Conservation (phyloP, 53 echinoderm and acorn worm genomes). For the Holothuria leucospilota region DNA sequence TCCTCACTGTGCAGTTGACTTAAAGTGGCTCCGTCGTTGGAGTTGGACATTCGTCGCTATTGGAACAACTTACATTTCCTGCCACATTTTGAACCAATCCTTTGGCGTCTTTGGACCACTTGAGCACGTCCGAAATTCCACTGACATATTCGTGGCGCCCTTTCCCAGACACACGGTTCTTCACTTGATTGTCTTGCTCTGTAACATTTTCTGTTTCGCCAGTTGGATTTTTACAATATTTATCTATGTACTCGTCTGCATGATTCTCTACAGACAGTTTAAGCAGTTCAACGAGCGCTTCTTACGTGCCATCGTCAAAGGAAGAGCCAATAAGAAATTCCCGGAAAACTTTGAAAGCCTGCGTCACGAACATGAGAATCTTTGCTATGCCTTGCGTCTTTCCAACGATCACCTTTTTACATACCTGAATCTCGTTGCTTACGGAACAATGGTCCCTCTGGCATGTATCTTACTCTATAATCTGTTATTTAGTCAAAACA, state of each 20-base stretch:
- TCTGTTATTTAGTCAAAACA: conserved; percentile 56
- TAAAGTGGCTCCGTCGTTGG: conserved; percentile 60
- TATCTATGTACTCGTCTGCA: conserved; percentile 72
- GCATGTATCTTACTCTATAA: conserved; percentile 88
- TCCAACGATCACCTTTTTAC: conserved; percentile 77
- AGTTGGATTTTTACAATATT: conserved; percentile 86
- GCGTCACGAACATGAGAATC: conserved; percentile 78
- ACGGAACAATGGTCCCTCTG: conserved; percentile 84
- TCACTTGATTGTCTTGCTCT: conserved; percentile 65
- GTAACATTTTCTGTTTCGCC: conserved; percentile 77
- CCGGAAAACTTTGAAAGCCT: conserved; percentile 80
- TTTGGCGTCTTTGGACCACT: conserved; percentile 72
- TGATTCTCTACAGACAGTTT: conserved; percentile 64
- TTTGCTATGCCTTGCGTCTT: conserved; percentile 67
- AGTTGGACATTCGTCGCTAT: conserved; percentile 56
- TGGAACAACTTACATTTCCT: conserved; percentile 52
- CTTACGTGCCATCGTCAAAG: conserved; percentile 42
- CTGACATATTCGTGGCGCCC: conserved; percentile 78
- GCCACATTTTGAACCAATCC: conserved; percentile 75
- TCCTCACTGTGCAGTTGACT: conserved; percentile 59
- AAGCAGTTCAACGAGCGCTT: conserved; percentile 68
- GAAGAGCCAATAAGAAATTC: conserved; percentile 55
- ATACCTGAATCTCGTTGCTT: conserved; percentile 80
- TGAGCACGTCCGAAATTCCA: conserved; percentile 70
- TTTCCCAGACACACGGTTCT: conserved; percentile 55